Evolutionary conservation across 2,888 invertebrate species (phyloP), one percentile per base, ranked within the genome.

Genomic region (Clostera curtula): DNA sequence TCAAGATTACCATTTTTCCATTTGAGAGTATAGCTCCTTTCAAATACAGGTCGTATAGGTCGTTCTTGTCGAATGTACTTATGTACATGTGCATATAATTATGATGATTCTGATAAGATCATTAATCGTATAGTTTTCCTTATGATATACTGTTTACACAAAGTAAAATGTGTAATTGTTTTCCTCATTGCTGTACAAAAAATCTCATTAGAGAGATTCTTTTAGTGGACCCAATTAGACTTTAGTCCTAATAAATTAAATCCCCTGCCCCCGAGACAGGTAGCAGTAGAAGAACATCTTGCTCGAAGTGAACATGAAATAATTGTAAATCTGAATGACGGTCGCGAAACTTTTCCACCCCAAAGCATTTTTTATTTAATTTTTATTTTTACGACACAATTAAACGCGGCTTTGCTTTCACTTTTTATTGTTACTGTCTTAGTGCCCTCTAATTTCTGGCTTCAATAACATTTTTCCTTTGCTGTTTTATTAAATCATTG

Each of bases 331-430:
- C 56, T 57, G 59, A 71, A 73, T 73, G 70, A 74, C 68, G 64
- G 59, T 62, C 68, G 59, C 69, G 44, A 71, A 79, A 76, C 67
- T 80, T 79, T 76, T 72, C 65, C 73, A 67, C 77, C 82, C 82
- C 65, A 54, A 52, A 69, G 68, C 64, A 66, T 73, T 76, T 79
- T 79, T 82, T 80, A 76, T 80, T 80, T 80, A 75, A 79, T 82
- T 82, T 79, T 82, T 79, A 79, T 76, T 80, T 82, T 83, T 83
- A 83, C 67, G 83, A 74, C 75, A 77, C 73, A 68, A 76, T 82
- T 77, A 80, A 75, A 79, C 77, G 71, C 62, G 75, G 79, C 74
- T 82, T 80, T 80, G 80, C 80, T 82, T 80, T 80, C 71, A 69
- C 64, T 74, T 80, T 80, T 82, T 80, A 79, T 80, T 80, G 79